These are phyloP conservation scores for Malurus splendens DNA, from an alignment of 2,797 vertebrate genomes.

Conservation along the genomic window DNA sequence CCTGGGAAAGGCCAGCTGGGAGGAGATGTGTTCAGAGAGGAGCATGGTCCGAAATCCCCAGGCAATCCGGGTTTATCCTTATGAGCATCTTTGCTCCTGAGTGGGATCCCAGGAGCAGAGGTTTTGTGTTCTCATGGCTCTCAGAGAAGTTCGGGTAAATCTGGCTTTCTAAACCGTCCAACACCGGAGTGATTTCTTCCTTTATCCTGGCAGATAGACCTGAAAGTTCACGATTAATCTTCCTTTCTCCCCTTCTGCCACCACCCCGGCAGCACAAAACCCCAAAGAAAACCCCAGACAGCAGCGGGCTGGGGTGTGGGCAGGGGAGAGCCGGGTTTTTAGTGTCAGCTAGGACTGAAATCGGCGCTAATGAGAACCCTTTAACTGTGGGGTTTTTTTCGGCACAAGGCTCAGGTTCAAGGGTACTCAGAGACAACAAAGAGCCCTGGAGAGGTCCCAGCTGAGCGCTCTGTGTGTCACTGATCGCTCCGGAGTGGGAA, in stretches of 20 bases:
- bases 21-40: not conserved
- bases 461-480: not conserved
- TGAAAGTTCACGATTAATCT: not conserved
- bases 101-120: not conserved
- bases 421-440: not conserved
- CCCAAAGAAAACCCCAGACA: accelerated
- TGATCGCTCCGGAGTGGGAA: not conserved
- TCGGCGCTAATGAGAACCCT: not conserved
- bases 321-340: not conserved
- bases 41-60: not conserved
- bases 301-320: accelerated
- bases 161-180: not conserved
- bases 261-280: accelerated
- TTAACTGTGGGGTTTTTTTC: not conserved
- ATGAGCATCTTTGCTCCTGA: not conserved
- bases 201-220: not conserved
- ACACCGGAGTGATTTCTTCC: not conserved
- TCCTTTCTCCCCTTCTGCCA: no score
- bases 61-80: not conserved
- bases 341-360: not conserved
- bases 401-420: not conserved
- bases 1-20: not conserved
- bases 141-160: not conserved
- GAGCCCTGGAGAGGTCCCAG: not conserved
- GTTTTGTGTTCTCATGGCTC: not conserved